These are phyloP conservation scores for Achroia grisella DNA, from an alignment of 1,140 invertebrate species.

Conservation along the genomic window DNA sequence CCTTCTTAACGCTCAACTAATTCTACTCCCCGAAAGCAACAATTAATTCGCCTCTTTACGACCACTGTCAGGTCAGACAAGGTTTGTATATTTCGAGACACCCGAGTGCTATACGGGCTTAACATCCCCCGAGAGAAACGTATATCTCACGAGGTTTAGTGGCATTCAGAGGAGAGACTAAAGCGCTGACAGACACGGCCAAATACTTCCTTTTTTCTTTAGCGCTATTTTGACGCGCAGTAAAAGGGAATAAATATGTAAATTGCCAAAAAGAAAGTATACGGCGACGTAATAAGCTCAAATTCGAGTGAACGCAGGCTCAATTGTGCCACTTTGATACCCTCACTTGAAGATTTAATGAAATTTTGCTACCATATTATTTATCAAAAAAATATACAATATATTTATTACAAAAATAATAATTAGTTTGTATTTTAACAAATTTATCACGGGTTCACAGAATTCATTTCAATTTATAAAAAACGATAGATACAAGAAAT, in stretches of 20 bases:
- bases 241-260: constrained; percentile 3
- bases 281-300: neutral
- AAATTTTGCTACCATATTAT: neutral
- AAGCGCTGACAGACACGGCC: neutral
- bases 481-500: no score
- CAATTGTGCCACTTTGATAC: constrained; percentile 1
- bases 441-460: no score
- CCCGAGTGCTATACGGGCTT: neutral
- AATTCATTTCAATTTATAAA: no score
- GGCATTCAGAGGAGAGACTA: neutral
- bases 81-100: constrained; percentile 1
- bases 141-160: neutral
- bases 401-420: no score
- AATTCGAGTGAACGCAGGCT: neutral
- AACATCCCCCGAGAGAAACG: neutral
- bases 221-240: neutral
- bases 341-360: neutral
- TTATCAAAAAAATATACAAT: no score
- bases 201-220: neutral
- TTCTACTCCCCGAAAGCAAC: neutral
- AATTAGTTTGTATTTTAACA: no score
- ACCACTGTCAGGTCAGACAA: neutral
- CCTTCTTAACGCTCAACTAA: no score
- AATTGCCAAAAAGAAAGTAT: constrained; percentile 1
- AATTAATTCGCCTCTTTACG: constrained; percentile 6